Evolutionary conservation across 2,113 vertebrate species (phyloP), one percentile per base, ranked within the genome.

Genomic region (Lathamus discolor): DNA sequence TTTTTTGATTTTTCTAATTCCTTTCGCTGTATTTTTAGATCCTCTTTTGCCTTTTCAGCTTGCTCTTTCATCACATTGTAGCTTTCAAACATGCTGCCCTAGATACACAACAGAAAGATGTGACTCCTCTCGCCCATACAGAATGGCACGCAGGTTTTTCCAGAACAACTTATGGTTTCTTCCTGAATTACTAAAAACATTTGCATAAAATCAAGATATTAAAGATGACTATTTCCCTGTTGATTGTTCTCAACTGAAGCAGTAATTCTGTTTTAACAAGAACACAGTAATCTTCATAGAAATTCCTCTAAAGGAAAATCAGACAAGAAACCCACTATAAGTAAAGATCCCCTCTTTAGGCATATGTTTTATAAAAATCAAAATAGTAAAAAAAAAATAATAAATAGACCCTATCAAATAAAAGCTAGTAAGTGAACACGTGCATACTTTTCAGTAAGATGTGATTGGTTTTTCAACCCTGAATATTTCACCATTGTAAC

Each of bases 1-100:
- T 37, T 78, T 68, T 92, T 95, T 64, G 94, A 96, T 63, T 96
- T 95, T 72, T 98, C 97, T 90, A 97, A 84, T 79, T 96, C 95
- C 22, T 88, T 86, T 48, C 88, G 43, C 61, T 93, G 90, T 27
- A 52, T 59, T 93, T 96, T 86, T 66, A 98, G 85, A 63, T 98
- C 91, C 11, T 97, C 86, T 79, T 41, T 90, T n/a, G 72, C 95
- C 57, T 63, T 97, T 61, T 95, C 75, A 2, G 98, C 89, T 95
- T 93, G 81, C 2, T 95, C 48, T 95, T 96, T 85, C 94, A 96
- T 95, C 29, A 11, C 31, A 11, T 11, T 81, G 85, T 83, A 91
- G 64, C 68, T 96, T 90, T 92, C 86, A 77, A 37, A 52, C 2
- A 6, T 33, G 72, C 29, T 37, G 17, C 19, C 76, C 96, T 96